Evolutionary conservation across 2,113 vertebrate genomes (phyloP), one percentile per base, ranked within the genome.

Genomic region (Sinocyclocheilus grahami): DNA sequence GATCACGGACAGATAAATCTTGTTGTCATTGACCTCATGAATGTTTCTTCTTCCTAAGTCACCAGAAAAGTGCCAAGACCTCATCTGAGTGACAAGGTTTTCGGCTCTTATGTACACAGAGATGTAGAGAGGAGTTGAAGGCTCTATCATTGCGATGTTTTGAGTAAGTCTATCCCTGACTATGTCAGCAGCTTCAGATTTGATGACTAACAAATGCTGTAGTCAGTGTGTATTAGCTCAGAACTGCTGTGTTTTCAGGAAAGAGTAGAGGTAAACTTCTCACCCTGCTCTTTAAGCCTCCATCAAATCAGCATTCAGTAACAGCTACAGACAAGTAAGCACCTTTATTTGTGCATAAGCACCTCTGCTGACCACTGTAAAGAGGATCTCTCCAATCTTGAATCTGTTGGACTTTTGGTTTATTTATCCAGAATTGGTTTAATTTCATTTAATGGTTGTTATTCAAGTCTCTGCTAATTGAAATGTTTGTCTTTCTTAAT

Each of bases 131-230:
- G 67, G 53, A 51, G 60, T 51, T 82, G n/a, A 82, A 82, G 78
- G 37, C 22, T 42, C 33, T 42, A 69, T 67, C 24, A 48, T 6
- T 71, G 65, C 55, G 81, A 83, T 83, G 81, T 6, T 65, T 63
- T 81, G 22, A 71, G 18, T 83, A 72, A 83, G 81, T 55, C 48
- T 55, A 53, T 83, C 81, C 27, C 30, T 51, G 63, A 83, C n/a
- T 75, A 11, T 65, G 51, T 86, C 85, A 86, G 78, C 85, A 86
- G 67, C 85, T 60, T 72, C 51, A 30, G 58, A 62, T 85, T 4
- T 86, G 46, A 86, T 80, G 77, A 86, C 77, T 78, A 78, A 55
- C 62, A 79, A 86, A 79, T 78, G 72, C 48, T 24, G 24, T 48
- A 86, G 77, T 60, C 51, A 60, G 63, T 81, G 37, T 55, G 65